Evolutionary conservation across 2,888 invertebrate genomes (phyloP).

Genomic region (Ryuthela nishihirai): DNA sequence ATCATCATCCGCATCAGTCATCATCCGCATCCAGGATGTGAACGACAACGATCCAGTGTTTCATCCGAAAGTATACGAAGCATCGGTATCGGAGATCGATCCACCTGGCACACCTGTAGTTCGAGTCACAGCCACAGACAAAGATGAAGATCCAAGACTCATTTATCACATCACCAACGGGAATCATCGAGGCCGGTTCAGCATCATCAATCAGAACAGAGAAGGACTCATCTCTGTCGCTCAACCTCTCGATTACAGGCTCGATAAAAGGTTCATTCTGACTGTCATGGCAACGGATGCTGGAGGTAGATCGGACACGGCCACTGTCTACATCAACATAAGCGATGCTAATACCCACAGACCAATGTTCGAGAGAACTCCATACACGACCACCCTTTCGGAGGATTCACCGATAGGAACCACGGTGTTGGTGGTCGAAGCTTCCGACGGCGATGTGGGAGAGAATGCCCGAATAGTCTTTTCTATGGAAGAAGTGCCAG

Average conservation of each 20-base stretch:
- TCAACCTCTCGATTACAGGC: slow-evolving; percentile 86
- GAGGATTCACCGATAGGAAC: slow-evolving; percentile 91
- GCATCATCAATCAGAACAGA: slow-evolving; percentile 54
- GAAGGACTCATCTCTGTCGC: slow-evolving; percentile 66
- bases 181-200: slow-evolving; percentile 59
- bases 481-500: slow-evolving; percentile 52
- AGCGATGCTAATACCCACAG: slow-evolving; percentile 86
- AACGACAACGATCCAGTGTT: slow-evolving; percentile 67
- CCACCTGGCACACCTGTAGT: slow-evolving; percentile 83
- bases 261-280: slow-evolving; percentile 76
- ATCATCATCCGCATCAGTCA: slow-evolving; percentile 59
- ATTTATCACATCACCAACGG: slow-evolving; percentile 49
- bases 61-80: slow-evolving; percentile 58
- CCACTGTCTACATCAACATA: slow-evolving; percentile 85
- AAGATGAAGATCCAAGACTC: slow-evolving; percentile 73
- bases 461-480: slow-evolving; percentile 72
- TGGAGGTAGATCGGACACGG: slow-evolving; percentile 80
- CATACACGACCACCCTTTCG: slow-evolving; percentile 63
- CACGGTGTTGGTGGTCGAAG: slow-evolving; percentile 85
- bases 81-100: slow-evolving; percentile 60
- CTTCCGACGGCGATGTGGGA: slow-evolving; percentile 91
- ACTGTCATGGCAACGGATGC: slow-evolving; percentile 81
- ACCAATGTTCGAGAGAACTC: slow-evolving; percentile 88
- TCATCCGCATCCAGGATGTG: slow-evolving; percentile 60
- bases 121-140: slow-evolving; percentile 81